A percentile compares a stretch with the other conserved stretches of the same genome.
These are phyloP conservation scores for Heliothis peltigera DNA, from an alignment of 2,888 invertebrate species.

Conservation along the genomic window DNA sequence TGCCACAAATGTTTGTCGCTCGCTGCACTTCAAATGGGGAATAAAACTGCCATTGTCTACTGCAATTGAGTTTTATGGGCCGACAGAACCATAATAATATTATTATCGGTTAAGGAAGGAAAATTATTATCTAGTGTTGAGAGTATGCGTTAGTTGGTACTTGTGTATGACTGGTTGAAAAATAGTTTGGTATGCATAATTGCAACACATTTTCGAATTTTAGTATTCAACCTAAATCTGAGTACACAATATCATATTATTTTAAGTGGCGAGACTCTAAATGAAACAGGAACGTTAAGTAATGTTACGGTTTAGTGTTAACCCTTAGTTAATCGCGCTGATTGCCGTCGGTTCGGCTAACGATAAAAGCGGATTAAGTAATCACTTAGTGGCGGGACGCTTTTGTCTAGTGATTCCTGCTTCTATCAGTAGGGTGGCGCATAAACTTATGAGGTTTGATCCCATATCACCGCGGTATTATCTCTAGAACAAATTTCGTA, in stretches of 20 bases:
- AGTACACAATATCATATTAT: slow-evolving; percentile 50
- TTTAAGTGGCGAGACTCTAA: slow-evolving; percentile 60
- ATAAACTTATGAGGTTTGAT: slow-evolving; percentile 42
- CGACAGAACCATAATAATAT: slow-evolving; percentile 76
- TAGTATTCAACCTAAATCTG: slow-evolving; percentile 4
- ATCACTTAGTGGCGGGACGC: slow-evolving; percentile 81
- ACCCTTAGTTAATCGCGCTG: slow-evolving; percentile 85
- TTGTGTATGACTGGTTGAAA: slow-evolving; percentile 14
- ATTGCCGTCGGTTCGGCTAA: slow-evolving; percentile 77
- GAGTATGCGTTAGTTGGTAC: slow-evolving; percentile 15
- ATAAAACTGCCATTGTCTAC: slow-evolving; percentile 75
- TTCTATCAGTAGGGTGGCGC: slow-evolving; percentile 51
- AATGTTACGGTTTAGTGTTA: slow-evolving; percentile 77
- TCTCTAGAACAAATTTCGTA: too few relatives aligned
- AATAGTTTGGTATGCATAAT: too few relatives aligned
- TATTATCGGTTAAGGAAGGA: slow-evolving; percentile 63
- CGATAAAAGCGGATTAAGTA: slow-evolving; percentile 80
- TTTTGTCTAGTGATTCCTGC: slow-evolving; percentile 66
- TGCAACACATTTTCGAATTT: not conserved
- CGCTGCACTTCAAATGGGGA: slow-evolving; percentile 72
- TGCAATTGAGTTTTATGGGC: slow-evolving; percentile 71
- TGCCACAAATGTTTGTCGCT: slow-evolving; percentile 81
- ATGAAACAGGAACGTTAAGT: slow-evolving; percentile 65
- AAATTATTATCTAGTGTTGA: slow-evolving; percentile 43
- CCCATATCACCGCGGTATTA: slow-evolving; percentile 5